Percentiles rank a stretch among this genome's conserved stretches.
These are phyloP conservation scores for Monopis laevigella DNA, from an alignment of 2,888 invertebrate genomes.

Conservation along the genomic window DNA sequence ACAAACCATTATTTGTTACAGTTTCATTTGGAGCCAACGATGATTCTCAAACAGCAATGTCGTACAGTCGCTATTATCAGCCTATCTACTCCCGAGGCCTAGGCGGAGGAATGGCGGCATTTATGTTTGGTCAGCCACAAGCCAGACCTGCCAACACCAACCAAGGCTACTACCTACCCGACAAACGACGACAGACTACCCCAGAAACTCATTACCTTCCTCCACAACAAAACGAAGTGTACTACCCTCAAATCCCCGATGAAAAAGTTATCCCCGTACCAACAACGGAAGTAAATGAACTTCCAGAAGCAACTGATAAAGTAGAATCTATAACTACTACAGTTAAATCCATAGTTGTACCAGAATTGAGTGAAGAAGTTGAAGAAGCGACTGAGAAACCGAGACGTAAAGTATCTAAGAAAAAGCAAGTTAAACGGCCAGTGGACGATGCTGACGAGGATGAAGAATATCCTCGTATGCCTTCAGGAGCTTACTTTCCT, in stretches of 20 bases:
- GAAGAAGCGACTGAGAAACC: conserved; percentile 34
- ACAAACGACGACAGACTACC: conserved; percentile 47
- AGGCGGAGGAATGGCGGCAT: conserved; percentile 48
- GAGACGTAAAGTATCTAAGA: conserved; percentile 43
- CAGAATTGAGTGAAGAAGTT: conserved; percentile 41
- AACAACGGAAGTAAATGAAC: conserved; percentile 31
- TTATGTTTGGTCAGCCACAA: conserved; percentile 46
- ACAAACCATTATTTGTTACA: conserved; percentile 21
- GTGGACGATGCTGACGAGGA: conserved; percentile 60
- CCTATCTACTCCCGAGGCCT: conserved; percentile 44
- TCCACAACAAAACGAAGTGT: conserved; percentile 48
- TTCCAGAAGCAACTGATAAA: conserved; percentile 33
- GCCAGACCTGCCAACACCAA: conserved; percentile 27
- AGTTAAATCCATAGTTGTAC: conserved; percentile 34
- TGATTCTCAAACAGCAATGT: conserved; percentile 47
- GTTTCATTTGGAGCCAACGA: conserved; percentile 50
- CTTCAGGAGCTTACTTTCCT: conserved; percentile 71
- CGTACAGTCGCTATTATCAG: conserved; percentile 53
- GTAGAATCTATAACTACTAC: conserved; percentile 38
- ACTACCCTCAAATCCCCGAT: conserved; percentile 21
- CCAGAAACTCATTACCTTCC: conserved; percentile 29
- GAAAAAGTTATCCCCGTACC: conserved; percentile 5
- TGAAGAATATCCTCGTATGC: conserved; percentile 49
- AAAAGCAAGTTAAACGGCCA: conserved; percentile 45
- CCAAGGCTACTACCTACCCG: conserved; percentile 48